Percentiles rank a stretch among this genome's conserved stretches.
Conservation (phyloP, 2,113 vertebrate species). For the Callipepla californica region DNA sequence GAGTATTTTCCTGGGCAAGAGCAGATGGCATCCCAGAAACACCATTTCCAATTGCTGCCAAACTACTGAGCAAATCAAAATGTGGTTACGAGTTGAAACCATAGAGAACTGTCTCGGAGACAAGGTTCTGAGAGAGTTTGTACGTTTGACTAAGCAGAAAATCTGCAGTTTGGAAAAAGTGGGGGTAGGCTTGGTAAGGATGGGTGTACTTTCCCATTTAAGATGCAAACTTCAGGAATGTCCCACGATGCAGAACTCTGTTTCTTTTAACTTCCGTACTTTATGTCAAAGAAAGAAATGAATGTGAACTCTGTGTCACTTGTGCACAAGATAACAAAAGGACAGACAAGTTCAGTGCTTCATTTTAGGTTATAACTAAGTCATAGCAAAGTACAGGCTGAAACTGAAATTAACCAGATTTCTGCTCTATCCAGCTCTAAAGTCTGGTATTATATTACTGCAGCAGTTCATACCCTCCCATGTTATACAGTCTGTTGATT, state of each 20-base stretch:
- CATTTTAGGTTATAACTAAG: neutral
- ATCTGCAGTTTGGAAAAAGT: neutral
- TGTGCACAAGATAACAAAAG: neutral
- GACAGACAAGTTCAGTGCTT: neutral
- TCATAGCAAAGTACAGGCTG: neutral
- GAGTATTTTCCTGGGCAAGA: neutral
- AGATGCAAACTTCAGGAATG: neutral
- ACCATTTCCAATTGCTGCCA: neutral
- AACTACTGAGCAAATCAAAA: neutral
- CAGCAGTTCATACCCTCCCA: neutral
- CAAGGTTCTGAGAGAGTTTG: neutral
- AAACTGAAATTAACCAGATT: neutral
- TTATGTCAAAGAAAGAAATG: neutral
- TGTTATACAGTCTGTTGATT: neutral
- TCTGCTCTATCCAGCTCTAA: neutral
- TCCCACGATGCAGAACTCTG: neutral
- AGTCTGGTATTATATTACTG: fast-evolving
- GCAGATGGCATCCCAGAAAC: neutral
- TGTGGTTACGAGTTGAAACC: neutral
- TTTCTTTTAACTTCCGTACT: fast-evolving
- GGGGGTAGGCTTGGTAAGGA: neutral
- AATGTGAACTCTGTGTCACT: neutral
- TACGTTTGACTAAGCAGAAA: neutral
- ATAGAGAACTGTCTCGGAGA: neutral
- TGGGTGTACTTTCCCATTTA: neutral